Evolutionary conservation across 1,140 invertebrate species (phyloP).

Genomic region (Apis laboriosa): DNA sequence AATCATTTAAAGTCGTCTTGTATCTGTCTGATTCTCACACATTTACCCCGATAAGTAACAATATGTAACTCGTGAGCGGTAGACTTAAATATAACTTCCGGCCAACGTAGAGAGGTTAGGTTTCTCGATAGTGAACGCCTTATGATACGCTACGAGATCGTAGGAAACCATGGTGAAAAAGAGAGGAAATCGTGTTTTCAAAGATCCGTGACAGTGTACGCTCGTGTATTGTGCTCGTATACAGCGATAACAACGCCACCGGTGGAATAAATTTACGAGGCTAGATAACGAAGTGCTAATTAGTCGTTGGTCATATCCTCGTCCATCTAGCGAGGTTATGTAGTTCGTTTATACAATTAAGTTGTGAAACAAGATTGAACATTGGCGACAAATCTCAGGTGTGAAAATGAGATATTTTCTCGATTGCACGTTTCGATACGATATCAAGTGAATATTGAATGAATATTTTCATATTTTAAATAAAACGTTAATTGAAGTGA

Average conservation of each 20-base stretch:
- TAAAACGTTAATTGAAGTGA: no score
- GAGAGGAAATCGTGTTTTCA: constrained; percentile 7
- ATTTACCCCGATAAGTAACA: constrained; percentile 13
- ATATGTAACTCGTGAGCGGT: neutral
- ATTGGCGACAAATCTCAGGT: constrained; percentile 1
- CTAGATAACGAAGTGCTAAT: constrained; percentile 45
- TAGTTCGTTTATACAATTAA: constrained; percentile 37
- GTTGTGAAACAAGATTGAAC: constrained; percentile 35
- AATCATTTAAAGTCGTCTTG: constrained; percentile 42
- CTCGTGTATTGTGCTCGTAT: neutral
- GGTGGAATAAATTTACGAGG: constrained; percentile 40
- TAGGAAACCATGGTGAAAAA: neutral
- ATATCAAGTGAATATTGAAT: no score
- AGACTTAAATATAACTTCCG: constrained; percentile 24
- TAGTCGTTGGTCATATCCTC: constrained; percentile 48
- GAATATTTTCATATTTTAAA: neutral
- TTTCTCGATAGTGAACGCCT: neutral
- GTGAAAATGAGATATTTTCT: constrained; percentile 46
- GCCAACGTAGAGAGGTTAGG: neutral
- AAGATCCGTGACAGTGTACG: neutral
- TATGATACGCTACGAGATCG: neutral
- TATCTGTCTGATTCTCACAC: constrained; percentile 32
- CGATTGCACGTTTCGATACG: neutral
- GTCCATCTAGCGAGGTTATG: constrained; percentile 36
- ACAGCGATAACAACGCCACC: neutral